Percentiles rank a stretch among this genome's conserved stretches.
phyloP scores from a whole-genome alignment of 2,797 vertebrate genomes.

The Fistularia tabacaria region DNA sequence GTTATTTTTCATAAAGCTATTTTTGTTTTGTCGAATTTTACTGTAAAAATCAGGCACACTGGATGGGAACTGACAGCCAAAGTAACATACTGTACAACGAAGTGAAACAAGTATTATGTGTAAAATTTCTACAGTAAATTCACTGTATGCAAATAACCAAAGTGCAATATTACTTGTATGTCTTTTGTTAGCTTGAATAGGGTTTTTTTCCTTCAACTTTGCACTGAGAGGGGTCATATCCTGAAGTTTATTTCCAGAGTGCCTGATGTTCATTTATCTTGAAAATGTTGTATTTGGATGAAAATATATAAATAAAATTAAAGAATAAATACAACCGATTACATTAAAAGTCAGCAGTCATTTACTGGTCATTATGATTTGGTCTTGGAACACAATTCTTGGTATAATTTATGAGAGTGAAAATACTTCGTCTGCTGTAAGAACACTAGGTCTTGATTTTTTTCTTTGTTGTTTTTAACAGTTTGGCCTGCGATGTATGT shows the following conservation, averaged over 20 bases:
- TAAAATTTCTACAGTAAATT: conserved; percentile 46
- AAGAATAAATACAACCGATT: background rate
- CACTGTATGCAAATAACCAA: conserved; percentile 67
- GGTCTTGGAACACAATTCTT: conserved; percentile 22
- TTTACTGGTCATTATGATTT: background rate
- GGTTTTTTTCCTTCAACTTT: conserved; percentile 46
- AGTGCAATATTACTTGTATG: conserved; percentile 70
- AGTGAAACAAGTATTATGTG: conserved; percentile 30
- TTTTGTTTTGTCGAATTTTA: conserved; percentile 51
- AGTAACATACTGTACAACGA: conserved; percentile 55
- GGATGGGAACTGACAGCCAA: conserved; percentile 68
- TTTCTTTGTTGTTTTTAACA: conserved; percentile 19
- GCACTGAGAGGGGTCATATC: conserved; percentile 49
- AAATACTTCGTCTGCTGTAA: conserved; percentile 27
- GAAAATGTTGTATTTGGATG: background rate
- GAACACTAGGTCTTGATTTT: conserved; percentile 19
- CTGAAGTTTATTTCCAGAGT: conserved; percentile 17
- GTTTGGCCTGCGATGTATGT: conserved; percentile 23
- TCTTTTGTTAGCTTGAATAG: conserved; percentile 45
- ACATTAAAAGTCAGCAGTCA: conserved; percentile 5
- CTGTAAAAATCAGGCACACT: conserved; percentile 76
- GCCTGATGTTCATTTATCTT: background rate
- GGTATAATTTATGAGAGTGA: conserved; percentile 17
- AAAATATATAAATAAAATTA: too few species aligned
- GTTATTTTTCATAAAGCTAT: conserved; percentile 6